phyloP scores from a whole-genome alignment of 2,888 invertebrate species.

The Linnaemya tessellans region DNA sequence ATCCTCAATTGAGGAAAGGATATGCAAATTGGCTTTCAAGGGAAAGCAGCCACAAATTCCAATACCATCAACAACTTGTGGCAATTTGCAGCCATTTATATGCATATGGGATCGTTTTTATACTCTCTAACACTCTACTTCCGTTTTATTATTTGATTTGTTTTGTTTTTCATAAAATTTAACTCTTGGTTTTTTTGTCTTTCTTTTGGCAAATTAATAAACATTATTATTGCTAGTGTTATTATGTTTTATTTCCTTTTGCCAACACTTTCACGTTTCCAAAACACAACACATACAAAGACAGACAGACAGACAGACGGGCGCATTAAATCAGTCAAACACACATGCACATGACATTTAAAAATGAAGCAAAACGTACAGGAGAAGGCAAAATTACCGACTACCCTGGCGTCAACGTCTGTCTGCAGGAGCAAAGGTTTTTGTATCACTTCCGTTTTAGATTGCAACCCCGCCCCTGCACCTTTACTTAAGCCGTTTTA shows the following conservation, averaged over 20 bases:
- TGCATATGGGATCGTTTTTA: constrained; percentile 31
- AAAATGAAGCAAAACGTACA: not conserved
- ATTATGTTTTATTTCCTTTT: constrained; percentile 68
- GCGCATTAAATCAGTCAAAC: constrained; percentile 23
- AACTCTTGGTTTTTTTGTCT: constrained; percentile 21
- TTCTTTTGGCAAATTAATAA: constrained; percentile 67
- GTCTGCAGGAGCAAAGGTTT: constrained; percentile 56
- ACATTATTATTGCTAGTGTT: constrained; percentile 64
- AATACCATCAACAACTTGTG: not conserved
- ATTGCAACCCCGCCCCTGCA: not conserved
- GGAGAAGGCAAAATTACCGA: constrained; percentile 35
- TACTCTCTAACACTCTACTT: constrained; percentile 37
- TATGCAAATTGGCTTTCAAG: not conserved
- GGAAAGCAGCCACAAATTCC: constrained; percentile 26
- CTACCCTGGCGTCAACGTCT: constrained; percentile 46
- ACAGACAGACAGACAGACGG: constrained; percentile 5
- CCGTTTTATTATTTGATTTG: constrained; percentile 30
- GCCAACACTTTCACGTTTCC: constrained; percentile 60
- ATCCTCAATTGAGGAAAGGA: not conserved
- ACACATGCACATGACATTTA: constrained; percentile 23
- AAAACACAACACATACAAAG: constrained; percentile 7
- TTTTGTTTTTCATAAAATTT: not conserved
- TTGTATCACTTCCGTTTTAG: constrained; percentile 57
- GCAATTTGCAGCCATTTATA: constrained; percentile 3
- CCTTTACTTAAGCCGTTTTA: not conserved